A percentile compares a stretch with the other conserved stretches of the same genome.
Evolutionary conservation across 1,140 invertebrate species (phyloP).

Genomic region (Lucilia sericata): DNA sequence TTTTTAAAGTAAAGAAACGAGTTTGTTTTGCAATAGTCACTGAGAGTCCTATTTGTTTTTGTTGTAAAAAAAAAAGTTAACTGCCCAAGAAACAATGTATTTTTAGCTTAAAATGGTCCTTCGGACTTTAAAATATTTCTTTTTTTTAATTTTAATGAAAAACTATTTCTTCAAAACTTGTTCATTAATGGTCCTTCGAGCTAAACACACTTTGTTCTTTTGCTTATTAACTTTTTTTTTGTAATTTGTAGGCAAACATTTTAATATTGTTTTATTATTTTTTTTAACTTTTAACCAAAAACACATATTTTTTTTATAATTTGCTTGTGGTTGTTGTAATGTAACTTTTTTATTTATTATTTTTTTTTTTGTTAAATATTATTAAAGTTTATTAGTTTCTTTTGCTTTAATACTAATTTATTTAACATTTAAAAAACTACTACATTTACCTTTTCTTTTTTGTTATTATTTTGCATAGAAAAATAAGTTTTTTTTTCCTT

Average conservation of each 20-base stretch:
- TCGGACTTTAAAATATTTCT: too few relatives aligned
- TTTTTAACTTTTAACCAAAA: not conserved
- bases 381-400: conserved; percentile 53
- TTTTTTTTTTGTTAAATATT: conserved; percentile 13
- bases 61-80: conserved; percentile 30
- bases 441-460: conserved; percentile 25
- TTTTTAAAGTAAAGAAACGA: conserved; percentile 48
- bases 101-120: too few relatives aligned
- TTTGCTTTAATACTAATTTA: conserved; percentile 2
- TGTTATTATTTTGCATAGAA: conserved; percentile 31
- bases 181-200: too few relatives aligned
- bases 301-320: not conserved
- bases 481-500: not conserved
- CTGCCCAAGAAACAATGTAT: too few relatives aligned
- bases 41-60: conserved; percentile 45
- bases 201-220: not conserved
- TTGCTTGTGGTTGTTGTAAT: not conserved
- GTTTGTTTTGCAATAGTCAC: conserved; percentile 47
- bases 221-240: not conserved
- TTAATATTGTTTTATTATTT: not conserved
- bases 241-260: not conserved
- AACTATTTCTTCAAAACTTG: too few relatives aligned
- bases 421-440: conserved; percentile 33
- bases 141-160: too few relatives aligned
- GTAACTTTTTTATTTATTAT: not conserved